These are phyloP conservation scores for Panulirus ornatus DNA, from an alignment of 1,140 invertebrate species.

Conservation along the genomic window DNA sequence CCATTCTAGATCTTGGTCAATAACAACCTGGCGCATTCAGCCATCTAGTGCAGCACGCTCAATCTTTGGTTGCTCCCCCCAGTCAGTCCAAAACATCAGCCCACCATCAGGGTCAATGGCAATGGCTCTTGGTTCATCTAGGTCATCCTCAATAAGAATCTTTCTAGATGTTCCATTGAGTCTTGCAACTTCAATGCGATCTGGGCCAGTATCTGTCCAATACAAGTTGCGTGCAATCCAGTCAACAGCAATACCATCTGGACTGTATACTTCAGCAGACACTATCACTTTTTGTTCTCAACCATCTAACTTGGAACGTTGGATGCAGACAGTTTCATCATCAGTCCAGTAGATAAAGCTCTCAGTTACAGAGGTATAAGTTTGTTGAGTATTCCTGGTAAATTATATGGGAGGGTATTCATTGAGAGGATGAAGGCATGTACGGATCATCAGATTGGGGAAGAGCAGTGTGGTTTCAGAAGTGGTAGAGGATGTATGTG, in stretches of 20 bases:
- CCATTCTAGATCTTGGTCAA: slow-evolving; percentile 92
- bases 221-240: slow-evolving; percentile 94
- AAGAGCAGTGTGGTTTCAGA: no score
- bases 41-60: slow-evolving; percentile 95
- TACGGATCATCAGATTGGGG: no score
- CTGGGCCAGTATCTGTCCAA: slow-evolving; percentile 93
- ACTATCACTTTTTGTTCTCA: slow-evolving; percentile 88
- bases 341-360: no score
- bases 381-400: no score
- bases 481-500: no score
- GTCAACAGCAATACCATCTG: slow-evolving; percentile 93
- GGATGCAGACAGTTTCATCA: slow-evolving; percentile 82
- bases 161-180: slow-evolving; percentile 89
- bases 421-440: no score
- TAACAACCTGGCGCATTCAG: slow-evolving; percentile 82
- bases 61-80: slow-evolving; percentile 90
- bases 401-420: no score
- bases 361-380: no score
- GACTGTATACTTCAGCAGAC: slow-evolving; percentile 77
- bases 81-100: slow-evolving; percentile 95
- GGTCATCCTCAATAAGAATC: slow-evolving; percentile 78
- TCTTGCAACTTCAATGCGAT: slow-evolving; percentile 92
- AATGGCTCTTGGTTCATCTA: slow-evolving; percentile 89
- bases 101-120: slow-evolving; percentile 90
- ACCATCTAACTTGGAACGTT: slow-evolving; percentile 85